Evolutionary conservation across 2,888 invertebrate genomes (phyloP), one percentile per base, ranked within the genome.

Genomic region (Eutolmus rufibarbis): DNA sequence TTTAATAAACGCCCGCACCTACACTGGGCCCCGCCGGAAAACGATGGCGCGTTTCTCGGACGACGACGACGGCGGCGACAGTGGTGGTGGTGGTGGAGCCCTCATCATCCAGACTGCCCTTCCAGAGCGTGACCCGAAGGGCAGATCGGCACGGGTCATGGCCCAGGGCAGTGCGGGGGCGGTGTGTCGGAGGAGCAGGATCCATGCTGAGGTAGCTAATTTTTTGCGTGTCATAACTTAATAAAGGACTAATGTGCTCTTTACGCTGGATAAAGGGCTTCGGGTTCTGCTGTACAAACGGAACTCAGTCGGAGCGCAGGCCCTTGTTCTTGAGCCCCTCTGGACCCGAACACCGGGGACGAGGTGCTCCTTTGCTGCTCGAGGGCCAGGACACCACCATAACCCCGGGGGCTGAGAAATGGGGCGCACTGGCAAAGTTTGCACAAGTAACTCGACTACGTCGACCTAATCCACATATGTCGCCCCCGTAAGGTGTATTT

Each of bases 181-280:
- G 56, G 84, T 0, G n/a, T 19, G 23, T 16, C 51, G 8, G 79
- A 34, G 66, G 57, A 16, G 66, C 28, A 12, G 46, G 51, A 14
- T 82, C 76, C 86, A 88, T 88, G 87, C 88, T 88, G 88, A 88
- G 88, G 82, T 87, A 86, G 88, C 88, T 88, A 88, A 88, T 88
- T 88, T 88, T 88, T 88, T 88, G 88, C 87, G 84, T 88, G 86
- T 88, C 88, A 88, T 87, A 88, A 87, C 87, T 88, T 88, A 88
- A 88, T 88, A 88, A 88, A 87, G 86, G 84, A 82, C 88, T 88
- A 88, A 88, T 88, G 86, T 88, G 57, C 40, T 37, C 76, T 74
- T 86, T 46, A 57, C 51, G 57, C 34, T 43, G 74, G 37, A 86
- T 86, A 56, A 87, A 40, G 78, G 43, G 78, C 57, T 74, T 87